Evolutionary conservation across 2,888 invertebrate genomes (phyloP).

Genomic region (Nemotelus nigrinus): DNA sequence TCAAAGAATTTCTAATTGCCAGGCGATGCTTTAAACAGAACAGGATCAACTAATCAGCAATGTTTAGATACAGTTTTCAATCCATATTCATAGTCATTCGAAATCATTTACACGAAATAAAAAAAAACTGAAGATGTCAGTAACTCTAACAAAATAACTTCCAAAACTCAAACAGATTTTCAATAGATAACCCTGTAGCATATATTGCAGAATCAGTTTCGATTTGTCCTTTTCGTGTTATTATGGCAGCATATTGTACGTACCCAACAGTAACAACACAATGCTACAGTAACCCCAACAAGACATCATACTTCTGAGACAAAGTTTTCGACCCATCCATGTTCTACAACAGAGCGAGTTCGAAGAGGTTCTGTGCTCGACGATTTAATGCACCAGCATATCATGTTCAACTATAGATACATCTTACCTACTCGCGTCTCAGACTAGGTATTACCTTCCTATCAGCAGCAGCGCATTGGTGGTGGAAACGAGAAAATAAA

Average conservation of each 20-base stretch:
- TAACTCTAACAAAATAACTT: no score
- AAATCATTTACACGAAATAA: background rate
- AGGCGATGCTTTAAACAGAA: no score
- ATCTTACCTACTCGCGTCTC: background rate
- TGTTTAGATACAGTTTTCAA: no score
- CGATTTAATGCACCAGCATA: background rate
- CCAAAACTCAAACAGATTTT: conserved; percentile 5
- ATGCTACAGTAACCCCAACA: background rate
- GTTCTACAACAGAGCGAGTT: conserved; percentile 14
- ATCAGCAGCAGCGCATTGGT: conserved; percentile 41
- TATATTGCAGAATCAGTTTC: conserved; percentile 37
- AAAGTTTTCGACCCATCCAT: conserved; percentile 29
- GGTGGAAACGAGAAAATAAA: conserved; percentile 18
- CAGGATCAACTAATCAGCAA: no score
- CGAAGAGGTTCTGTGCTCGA: background rate
- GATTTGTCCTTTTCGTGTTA: conserved; percentile 32
- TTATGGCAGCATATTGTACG: conserved; percentile 21
- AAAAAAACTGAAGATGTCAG: background rate
- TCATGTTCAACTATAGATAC: background rate
- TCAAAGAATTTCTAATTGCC: no score
- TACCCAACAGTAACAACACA: background rate
- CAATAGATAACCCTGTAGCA: conserved; percentile 38
- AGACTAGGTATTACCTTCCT: conserved; percentile 9
- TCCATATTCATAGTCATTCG: no score
- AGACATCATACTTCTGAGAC: background rate